Conservation (phyloP, 92 coral and sea anemone species). For the Galaxea fascicularis region DNA sequence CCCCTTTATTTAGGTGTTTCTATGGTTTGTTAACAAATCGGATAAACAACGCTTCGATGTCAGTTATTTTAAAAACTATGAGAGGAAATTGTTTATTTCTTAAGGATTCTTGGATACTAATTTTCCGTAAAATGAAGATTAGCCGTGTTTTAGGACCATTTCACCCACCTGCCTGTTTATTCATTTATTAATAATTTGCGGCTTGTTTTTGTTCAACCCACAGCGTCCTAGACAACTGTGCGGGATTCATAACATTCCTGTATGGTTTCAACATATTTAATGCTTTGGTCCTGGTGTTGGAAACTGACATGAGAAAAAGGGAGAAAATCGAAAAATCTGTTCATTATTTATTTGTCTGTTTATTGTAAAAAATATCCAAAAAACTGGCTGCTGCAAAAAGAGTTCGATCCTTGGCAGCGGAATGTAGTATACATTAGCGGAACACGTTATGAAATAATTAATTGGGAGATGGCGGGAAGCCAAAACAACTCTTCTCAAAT, state of each 20-base stretch:
- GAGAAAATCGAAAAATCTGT: not conserved
- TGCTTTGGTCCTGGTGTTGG: not conserved
- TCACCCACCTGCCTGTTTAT: not conserved
- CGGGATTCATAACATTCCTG: not conserved
- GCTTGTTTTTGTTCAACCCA: slow-evolving; percentile 11
- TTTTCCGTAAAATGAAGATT: not conserved
- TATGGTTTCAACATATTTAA: not conserved
- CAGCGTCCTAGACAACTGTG: slow-evolving; percentile 13
- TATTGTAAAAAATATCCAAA: too few relatives aligned
- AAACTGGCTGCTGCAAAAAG: not conserved
- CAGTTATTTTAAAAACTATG: too few relatives aligned
- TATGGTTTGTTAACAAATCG: too few relatives aligned
- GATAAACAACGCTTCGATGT: too few relatives aligned
- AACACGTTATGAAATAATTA: not conserved
- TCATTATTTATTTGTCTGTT: too few relatives aligned
- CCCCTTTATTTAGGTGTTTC: too few relatives aligned
- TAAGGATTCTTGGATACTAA: not conserved
- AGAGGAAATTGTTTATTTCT: too few relatives aligned
- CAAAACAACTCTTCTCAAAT: not conserved
- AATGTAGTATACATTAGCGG: too few relatives aligned
- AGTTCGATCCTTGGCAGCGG: not conserved
- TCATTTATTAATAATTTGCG: slow-evolving; percentile 14
- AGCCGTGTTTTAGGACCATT: not conserved
- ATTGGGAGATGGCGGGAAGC: not conserved
- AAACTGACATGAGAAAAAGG: not conserved